A percentile compares a stretch with the other conserved stretches of the same genome.
Conservation (phyloP, 1,140 invertebrate genomes). For the Bradysia coprophila region DNA sequence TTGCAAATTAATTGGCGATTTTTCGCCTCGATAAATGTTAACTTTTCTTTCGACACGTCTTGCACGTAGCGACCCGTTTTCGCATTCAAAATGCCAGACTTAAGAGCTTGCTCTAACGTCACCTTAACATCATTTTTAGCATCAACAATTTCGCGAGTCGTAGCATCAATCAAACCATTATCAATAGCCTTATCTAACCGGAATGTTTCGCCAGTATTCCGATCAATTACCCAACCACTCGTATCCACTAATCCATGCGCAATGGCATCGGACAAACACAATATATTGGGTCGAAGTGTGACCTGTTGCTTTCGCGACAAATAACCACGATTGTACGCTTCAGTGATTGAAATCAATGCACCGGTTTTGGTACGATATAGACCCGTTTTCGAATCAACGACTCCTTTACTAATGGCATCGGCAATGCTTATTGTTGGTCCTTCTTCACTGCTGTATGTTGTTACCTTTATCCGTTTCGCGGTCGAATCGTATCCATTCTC, state of each 20-base stretch:
- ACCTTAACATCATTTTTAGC: slow-evolving; percentile 56
- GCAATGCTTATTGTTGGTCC: slow-evolving; percentile 26
- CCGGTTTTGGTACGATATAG: slow-evolving; percentile 43
- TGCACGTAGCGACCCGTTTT: slow-evolving; percentile 64
- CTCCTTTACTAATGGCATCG: slow-evolving; percentile 59
- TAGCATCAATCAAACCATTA: slow-evolving; percentile 53
- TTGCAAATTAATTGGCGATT: slow-evolving; percentile 61
- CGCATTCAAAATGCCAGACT: slow-evolving; percentile 54
- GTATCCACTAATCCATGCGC: slow-evolving; percentile 62
- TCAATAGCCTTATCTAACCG: slow-evolving; percentile 60
- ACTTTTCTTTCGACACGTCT: slow-evolving; percentile 45
- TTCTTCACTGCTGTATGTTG: slow-evolving; percentile 24
- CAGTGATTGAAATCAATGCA: slow-evolving; percentile 51
- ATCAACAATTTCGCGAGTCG: slow-evolving; percentile 64
- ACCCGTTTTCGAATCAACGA: slow-evolving; percentile 60
- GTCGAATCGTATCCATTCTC: slow-evolving; percentile 48
- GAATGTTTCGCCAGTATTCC: slow-evolving; percentile 63
- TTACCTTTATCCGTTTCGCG: slow-evolving; percentile 67
- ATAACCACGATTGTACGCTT: slow-evolving; percentile 58
- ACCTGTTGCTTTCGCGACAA: slow-evolving; percentile 51
- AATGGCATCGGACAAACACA: slow-evolving; percentile 66
- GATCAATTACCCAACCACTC: slow-evolving; percentile 59
- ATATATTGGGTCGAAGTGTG: slow-evolving; percentile 47
- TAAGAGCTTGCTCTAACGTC: slow-evolving; percentile 59
- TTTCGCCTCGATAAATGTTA: slow-evolving; percentile 62